These are phyloP conservation scores for Pseudachorutes palmiensis DNA, from an alignment of 1,140 invertebrate genomes.

Conservation along the genomic window DNA sequence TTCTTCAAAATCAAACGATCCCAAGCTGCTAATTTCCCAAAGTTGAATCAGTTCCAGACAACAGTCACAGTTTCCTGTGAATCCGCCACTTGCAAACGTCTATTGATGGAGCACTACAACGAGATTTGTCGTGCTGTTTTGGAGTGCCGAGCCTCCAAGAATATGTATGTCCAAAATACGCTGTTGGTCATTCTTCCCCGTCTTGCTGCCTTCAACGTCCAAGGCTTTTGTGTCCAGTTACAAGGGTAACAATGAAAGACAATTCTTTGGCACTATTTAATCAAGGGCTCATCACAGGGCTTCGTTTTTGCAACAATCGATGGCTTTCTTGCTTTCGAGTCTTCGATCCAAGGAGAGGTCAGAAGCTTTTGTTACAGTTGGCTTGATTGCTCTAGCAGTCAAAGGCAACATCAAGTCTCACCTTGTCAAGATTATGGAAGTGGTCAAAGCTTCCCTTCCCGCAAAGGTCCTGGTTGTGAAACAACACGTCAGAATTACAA, in stretches of 20 bases:
- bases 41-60: conserved; percentile 5
- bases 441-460: conserved; percentile 71
- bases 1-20: conserved; percentile 34
- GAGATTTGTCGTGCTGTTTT: conserved; percentile 71
- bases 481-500: background rate
- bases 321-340: conserved; percentile 67
- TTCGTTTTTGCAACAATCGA: conserved; percentile 45
- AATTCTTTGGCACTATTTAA: background rate
- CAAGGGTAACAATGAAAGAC: conserved; percentile 1
- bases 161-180: conserved; percentile 74
- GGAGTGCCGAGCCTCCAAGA: conserved; percentile 63
- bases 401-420: conserved; percentile 69
- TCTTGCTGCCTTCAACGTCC: conserved; percentile 82
- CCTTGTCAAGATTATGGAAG: conserved; percentile 75
- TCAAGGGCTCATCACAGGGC: background rate
- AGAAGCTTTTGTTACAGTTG: conserved; percentile 79
- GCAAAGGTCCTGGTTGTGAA: conserved; percentile 49
- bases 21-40: conserved; percentile 8
- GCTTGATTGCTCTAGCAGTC: conserved; percentile 83
- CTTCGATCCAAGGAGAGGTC: conserved; percentile 67
- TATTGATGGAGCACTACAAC: conserved; percentile 76
- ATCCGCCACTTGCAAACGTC: conserved; percentile 72
- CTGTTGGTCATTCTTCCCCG: conserved; percentile 82
- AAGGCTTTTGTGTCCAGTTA: conserved; percentile 54
- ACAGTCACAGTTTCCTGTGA: conserved; percentile 46